Evolutionary conservation across 2,113 vertebrate genomes (phyloP), one percentile per base, ranked within the genome.

Genomic region (Grantiella picta): DNA sequence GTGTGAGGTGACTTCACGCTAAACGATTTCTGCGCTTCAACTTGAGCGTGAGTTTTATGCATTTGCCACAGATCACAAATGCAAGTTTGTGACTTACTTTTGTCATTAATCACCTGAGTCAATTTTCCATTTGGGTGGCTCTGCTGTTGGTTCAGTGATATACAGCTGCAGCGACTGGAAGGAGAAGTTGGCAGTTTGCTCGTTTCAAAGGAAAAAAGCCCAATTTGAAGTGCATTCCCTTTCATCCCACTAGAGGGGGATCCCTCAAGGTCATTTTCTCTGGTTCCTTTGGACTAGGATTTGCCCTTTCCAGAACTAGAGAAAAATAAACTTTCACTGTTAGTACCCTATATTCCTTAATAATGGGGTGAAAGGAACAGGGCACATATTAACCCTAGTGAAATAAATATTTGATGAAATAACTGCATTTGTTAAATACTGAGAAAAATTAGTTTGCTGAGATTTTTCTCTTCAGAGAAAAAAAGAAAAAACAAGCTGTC

Each of bases 21-120:
- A 20, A 42, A 28, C 1, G 0, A 70, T 83, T 66, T n/a, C 50
- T 1, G 0, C 0, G 0, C 59, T 33, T 22, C 44, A 2, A 0
- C 64, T n/a, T 29, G 27, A 40, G 73, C 0, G 0, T 2, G n/a
- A 12, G 44, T 52, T 92, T 54, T 14, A 19, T 2, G 12, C 7
- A 5, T 69, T 77, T 60, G 60, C 70, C 60, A 19, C 79, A 60
- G 63, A 73, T 57, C 40, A 9, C 68, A 86, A 35, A 54, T 27
- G 44, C 60, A 29, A 83, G 66, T 94, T 94, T 52, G 80, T 35
- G 69, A 28, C 86, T 90, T 19, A 29, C 11, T 94, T 94, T 61
- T 89, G 53, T 35, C 61, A 23, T 90, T 79, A 54, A 69, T 92
- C 89, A 76, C 31, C n/a, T 12, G 5, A 91, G 86, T 76, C 95